These are phyloP conservation scores for Premnoplex brunnescens DNA, from an alignment of 2,797 vertebrate genomes.

Conservation along the genomic window DNA sequence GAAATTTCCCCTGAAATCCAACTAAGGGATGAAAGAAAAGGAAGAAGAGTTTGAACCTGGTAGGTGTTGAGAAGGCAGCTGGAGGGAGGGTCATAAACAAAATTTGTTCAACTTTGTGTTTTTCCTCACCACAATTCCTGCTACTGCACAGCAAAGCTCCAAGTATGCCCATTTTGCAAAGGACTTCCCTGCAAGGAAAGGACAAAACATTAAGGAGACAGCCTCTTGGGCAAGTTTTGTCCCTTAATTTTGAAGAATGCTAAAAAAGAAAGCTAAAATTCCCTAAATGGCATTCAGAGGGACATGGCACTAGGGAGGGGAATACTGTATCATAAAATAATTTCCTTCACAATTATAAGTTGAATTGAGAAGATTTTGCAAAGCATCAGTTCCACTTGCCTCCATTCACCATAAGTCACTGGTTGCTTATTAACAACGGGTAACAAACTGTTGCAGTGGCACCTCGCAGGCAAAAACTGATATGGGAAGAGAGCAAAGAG, in stretches of 20 bases:
- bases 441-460: background rate
- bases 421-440: background rate
- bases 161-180: background rate
- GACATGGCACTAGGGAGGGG: background rate
- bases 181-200: background rate
- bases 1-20: background rate
- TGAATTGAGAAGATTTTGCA: background rate
- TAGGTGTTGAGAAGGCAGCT: background rate
- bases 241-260: background rate
- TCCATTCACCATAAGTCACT: background rate
- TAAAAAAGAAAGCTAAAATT: background rate
- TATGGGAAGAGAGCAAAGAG: background rate
- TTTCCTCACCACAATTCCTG: background rate
- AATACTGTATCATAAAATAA: background rate
- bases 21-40: background rate
- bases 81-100: background rate
- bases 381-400: background rate
- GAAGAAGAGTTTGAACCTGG: background rate
- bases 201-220: background rate
- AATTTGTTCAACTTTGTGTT: background rate
- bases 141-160: background rate
- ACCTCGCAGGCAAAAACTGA: background rate
- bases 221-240: background rate
- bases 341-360: background rate
- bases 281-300: rapidly evolving